Conservation (phyloP, 2,113 vertebrate species). For the Heloderma charlesbogerti region DNA sequence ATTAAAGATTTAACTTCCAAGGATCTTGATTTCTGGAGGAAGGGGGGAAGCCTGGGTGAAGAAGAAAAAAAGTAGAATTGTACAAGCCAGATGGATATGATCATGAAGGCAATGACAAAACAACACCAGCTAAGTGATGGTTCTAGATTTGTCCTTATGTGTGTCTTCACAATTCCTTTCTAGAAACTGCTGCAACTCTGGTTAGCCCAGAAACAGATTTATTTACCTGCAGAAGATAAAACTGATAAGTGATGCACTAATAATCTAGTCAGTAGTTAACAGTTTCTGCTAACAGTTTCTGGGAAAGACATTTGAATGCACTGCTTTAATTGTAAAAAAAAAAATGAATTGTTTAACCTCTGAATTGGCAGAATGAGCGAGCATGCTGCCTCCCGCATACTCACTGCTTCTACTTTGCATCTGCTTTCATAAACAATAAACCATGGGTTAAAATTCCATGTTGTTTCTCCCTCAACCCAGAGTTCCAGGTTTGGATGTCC, state of each 20-base stretch:
- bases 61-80: background rate
- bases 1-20: background rate
- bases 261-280: background rate
- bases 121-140: background rate
- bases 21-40: background rate
- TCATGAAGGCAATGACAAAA: conserved; percentile 8
- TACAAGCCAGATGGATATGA: background rate
- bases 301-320: background rate
- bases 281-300: no score
- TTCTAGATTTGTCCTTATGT: background rate
- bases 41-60: background rate
- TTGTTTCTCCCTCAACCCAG: no score
- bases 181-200: background rate
- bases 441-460: no score
- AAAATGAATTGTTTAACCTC: no score
- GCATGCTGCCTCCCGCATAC: no score
- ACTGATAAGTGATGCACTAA: background rate
- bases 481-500: no score
- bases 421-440: no score
- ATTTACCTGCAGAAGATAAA: background rate
- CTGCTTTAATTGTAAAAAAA: background rate
- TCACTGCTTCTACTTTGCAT: no score
- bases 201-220: background rate
- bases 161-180: background rate
- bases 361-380: no score